phyloP scores from a whole-genome alignment of 92 coral and sea anemone genomes.

The Epizoanthus fatuus region DNA sequence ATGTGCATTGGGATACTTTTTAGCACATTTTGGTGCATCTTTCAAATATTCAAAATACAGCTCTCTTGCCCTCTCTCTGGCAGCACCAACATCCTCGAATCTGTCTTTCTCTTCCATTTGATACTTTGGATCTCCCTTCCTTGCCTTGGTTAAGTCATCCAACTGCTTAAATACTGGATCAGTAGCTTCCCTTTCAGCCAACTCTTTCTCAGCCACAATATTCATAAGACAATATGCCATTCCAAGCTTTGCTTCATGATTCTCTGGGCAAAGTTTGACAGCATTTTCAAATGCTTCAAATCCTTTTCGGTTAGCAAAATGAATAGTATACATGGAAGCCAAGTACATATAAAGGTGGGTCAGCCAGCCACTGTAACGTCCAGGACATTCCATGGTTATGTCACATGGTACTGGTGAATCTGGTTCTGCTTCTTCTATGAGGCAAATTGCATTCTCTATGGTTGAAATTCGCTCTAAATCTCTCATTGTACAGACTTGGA shows the following conservation, averaged over 20 bases:
- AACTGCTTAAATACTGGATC: background rate
- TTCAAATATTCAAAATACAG: constrained; percentile 58
- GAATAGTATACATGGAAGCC: constrained; percentile 56
- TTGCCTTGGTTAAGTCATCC: background rate
- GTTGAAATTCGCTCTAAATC: constrained; percentile 47
- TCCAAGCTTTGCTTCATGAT: constrained; percentile 70
- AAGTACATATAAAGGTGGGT: constrained; percentile 60
- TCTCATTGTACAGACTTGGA: background rate
- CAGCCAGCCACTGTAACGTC: constrained; percentile 78
- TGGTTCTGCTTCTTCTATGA: constrained; percentile 71
- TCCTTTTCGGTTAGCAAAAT: constrained; percentile 24
- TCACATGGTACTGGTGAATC: constrained; percentile 33
- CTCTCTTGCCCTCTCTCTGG: constrained; percentile 46
- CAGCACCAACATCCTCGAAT: constrained; percentile 17
- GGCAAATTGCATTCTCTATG: constrained; percentile 62
- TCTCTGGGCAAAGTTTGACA: constrained; percentile 56
- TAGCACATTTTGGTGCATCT: constrained; percentile 77
- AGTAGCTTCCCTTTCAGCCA: background rate
- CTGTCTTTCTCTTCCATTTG: background rate
- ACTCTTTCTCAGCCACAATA: background rate
- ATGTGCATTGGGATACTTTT: constrained; percentile 76
- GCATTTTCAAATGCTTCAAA: constrained; percentile 81
- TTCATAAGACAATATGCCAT: constrained; percentile 56
- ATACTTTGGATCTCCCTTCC: constrained; percentile 9
- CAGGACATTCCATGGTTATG: constrained; percentile 57